These are phyloP conservation scores for Leptopilina myrica DNA, from an alignment of 2,888 invertebrate genomes.

Conservation along the genomic window DNA sequence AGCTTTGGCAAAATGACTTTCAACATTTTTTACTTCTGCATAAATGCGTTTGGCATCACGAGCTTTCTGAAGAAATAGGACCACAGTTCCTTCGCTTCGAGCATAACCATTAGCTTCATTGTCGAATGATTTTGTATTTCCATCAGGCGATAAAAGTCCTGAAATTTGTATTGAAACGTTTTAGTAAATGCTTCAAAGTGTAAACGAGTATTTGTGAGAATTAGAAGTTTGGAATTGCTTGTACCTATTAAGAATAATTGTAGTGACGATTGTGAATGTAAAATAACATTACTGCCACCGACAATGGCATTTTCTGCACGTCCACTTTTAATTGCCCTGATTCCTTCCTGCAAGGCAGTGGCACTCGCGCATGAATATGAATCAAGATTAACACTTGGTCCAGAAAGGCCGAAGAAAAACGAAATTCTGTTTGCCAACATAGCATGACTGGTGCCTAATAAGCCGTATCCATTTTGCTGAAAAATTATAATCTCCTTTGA, in stretches of 20 bases:
- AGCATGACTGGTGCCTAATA: slow-evolving; percentile 51
- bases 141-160: slow-evolving; percentile 54
- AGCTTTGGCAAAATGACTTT: slow-evolving; percentile 77
- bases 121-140: slow-evolving; percentile 52
- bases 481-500: neutral
- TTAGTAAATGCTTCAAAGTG: slow-evolving; percentile 53
- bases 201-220: no score
- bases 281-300: slow-evolving; percentile 42
- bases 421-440: slow-evolving; percentile 58
- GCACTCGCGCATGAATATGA: slow-evolving; percentile 42
- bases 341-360: slow-evolving; percentile 50
- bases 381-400: slow-evolving; percentile 56
- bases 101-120: slow-evolving; percentile 49
- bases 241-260: slow-evolving; percentile 51
- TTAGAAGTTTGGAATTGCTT: neutral
- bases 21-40: slow-evolving; percentile 71
- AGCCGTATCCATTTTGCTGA: slow-evolving; percentile 50
- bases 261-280: slow-evolving; percentile 55
- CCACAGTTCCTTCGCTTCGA: slow-evolving; percentile 51
- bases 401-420: slow-evolving; percentile 54
- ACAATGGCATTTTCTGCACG: slow-evolving; percentile 51
- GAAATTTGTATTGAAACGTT: slow-evolving; percentile 76
- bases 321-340: slow-evolving; percentile 51
- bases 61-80: slow-evolving; percentile 53
- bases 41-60: slow-evolving; percentile 55